Evolutionary conservation across 2,888 invertebrate species (phyloP).

Genomic region (Coenonympha glycerion): DNA sequence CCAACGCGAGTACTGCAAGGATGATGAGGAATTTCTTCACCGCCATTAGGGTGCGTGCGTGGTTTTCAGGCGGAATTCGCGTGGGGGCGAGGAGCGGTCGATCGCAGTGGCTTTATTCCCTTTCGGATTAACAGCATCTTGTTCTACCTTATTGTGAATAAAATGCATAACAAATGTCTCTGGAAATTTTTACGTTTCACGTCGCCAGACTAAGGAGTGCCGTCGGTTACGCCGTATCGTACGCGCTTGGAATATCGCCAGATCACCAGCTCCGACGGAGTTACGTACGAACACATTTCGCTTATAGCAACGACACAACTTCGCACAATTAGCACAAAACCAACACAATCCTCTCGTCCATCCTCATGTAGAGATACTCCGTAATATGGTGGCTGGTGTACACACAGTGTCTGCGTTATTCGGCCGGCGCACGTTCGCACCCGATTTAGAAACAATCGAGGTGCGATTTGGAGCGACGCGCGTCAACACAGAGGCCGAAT

Average conservation of each 20-base stretch:
- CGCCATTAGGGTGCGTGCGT: slow-evolving; percentile 60
- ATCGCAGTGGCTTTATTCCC: slow-evolving; percentile 28
- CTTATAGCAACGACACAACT: slow-evolving; percentile 20
- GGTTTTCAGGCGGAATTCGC: slow-evolving; percentile 40
- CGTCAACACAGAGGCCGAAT: too few species aligned
- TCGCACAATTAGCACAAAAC: slow-evolving; percentile 16
- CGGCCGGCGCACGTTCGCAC: too few species aligned
- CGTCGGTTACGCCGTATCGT: slow-evolving; percentile 28
- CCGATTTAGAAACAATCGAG: too few species aligned
- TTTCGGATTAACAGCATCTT: slow-evolving; percentile 40
- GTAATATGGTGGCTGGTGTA: slow-evolving; percentile 42
- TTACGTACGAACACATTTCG: slow-evolving; percentile 31
- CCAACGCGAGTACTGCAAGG: slow-evolving; percentile 49
- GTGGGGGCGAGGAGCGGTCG: slow-evolving; percentile 38
- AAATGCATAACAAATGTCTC: slow-evolving; percentile 53
- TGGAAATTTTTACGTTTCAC: not conserved
- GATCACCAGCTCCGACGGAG: slow-evolving; percentile 44
- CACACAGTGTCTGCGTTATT: too few species aligned
- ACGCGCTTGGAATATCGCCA: slow-evolving; percentile 46
- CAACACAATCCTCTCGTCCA: slow-evolving; percentile 34
- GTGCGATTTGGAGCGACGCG: too few species aligned
- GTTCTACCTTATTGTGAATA: slow-evolving; percentile 38
- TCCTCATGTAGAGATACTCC: slow-evolving; percentile 40
- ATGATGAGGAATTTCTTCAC: slow-evolving; percentile 45
- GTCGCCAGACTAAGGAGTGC: slow-evolving; percentile 38